A percentile compares a stretch with the other conserved stretches of the same genome.
phyloP scores from a whole-genome alignment of 2,113 vertebrate genomes.

The Pituophis catenifer region DNA sequence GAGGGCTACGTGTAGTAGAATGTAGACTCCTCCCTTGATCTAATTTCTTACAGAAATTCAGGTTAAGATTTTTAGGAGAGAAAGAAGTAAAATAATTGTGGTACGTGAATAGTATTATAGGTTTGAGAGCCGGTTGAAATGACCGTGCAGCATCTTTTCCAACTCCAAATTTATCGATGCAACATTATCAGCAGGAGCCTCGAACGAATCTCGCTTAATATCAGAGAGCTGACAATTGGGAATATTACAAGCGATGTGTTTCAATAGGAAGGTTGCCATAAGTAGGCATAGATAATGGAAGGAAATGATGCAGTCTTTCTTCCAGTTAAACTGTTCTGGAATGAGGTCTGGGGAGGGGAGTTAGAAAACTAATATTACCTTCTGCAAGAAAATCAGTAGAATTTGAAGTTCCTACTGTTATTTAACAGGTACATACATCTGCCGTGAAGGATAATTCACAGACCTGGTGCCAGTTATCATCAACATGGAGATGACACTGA shows the following conservation, averaged over 20 bases:
- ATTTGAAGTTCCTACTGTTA: background rate
- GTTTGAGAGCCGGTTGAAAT: background rate
- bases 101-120: background rate
- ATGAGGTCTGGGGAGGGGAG: background rate
- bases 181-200: background rate
- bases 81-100: background rate
- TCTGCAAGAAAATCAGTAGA: background rate
- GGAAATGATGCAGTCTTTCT: background rate
- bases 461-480: background rate
- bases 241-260: background rate
- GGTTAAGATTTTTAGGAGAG: background rate
- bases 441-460: background rate
- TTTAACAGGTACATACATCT: background rate
- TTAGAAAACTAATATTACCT: background rate
- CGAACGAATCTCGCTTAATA: background rate
- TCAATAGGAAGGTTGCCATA: background rate
- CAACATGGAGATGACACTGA: background rate
- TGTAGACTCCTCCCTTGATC: background rate
- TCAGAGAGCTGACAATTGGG: background rate
- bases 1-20: no score
- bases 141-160: background rate
- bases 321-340: background rate
- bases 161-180: background rate
- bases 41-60: background rate
- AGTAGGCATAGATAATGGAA: background rate